Percentiles rank a stretch among this genome's conserved stretches.
Evolutionary conservation across 2,888 invertebrate genomes (phyloP).

Genomic region (Lampropteryx suffumata): DNA sequence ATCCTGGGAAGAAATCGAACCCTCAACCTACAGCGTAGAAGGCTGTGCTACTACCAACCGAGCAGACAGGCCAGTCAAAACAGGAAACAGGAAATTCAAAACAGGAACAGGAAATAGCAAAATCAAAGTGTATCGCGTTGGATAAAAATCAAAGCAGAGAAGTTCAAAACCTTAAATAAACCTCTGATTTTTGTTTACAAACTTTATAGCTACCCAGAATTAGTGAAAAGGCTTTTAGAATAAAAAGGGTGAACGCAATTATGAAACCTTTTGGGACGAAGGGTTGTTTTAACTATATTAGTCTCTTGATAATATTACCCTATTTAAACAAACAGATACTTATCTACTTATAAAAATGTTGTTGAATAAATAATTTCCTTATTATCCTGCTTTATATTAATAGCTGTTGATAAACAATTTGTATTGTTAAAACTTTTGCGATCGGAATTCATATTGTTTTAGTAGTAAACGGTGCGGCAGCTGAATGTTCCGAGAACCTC

Average conservation of each 20-base stretch:
- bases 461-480: too few species aligned
- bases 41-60: too few species aligned
- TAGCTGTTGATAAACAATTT: too few species aligned
- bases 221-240: constrained; percentile 17
- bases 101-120: too few species aligned
- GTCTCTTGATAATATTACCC: constrained; percentile 3
- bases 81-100: too few species aligned
- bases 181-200: constrained; percentile 11
- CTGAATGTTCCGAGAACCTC: too few species aligned
- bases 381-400: too few species aligned
- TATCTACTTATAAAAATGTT: not conserved
- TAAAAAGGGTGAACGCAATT: constrained; percentile 24
- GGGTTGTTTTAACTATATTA: constrained; percentile 9
- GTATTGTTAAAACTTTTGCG: too few species aligned
- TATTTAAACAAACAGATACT: not conserved
- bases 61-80: too few species aligned
- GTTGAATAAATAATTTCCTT: not conserved
- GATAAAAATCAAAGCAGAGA: not conserved
- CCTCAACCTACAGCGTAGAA: too few species aligned
- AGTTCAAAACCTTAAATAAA: constrained; percentile 1
- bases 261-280: constrained; percentile 15
- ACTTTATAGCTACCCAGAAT: constrained; percentile 3
- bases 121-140: not conserved
- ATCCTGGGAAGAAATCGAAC: too few species aligned
- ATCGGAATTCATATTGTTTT: too few species aligned